Base-by-base conservation (phyloP, 2,797 vertebrate genomes). In the Tenualosa ilisha region DNA sequence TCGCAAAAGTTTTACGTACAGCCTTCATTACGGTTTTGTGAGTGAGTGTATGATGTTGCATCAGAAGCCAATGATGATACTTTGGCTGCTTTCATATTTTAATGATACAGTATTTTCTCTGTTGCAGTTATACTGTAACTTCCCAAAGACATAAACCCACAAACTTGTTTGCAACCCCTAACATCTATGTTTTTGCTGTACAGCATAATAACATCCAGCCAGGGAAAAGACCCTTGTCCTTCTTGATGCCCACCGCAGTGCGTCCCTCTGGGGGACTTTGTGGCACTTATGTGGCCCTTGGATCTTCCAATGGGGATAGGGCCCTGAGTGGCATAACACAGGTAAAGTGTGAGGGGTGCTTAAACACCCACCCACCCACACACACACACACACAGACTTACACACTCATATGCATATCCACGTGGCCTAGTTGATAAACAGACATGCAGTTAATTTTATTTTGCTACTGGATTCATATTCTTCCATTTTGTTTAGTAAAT, bases 251-350 rank as follows among this genome's bases (percentile, higher is more conserved):
- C 90, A 98, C 97, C 65, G 96, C 95, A 0, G 97, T 99, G 86
- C 96, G 97, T 84, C 98, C 98, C 0, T 96, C 97, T 0, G 84
- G 97, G 86, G 98, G 98, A 0, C 91, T 98, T 88, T 99, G 98
- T 56, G 98, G 98, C 84, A 99, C 97, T 0, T 99, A 99, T 88
- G 94, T 99, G 2, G 96, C 97, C 0, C 91, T 99, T 86, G 97
- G 97, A 20, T 98, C 97, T 81, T 97, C 96, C 56, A 96, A 96
- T 4, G 97, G 97, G 51, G 97, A 97, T 86, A 96, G 93, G 87
- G 96, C 97, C 85, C 93, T 99, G 81, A 99, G 98, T 63, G 94
- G 97, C 89, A 96, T 99, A 26, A 95, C 97, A 46, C 97, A 99
- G 98, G 98, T 98, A 40, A 40, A 75, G 68, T 75, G 31, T 75